These are phyloP conservation scores for Urocyon cinereoargenteus DNA, from an alignment of 2,797 vertebrate genomes.

Conservation along the genomic window DNA sequence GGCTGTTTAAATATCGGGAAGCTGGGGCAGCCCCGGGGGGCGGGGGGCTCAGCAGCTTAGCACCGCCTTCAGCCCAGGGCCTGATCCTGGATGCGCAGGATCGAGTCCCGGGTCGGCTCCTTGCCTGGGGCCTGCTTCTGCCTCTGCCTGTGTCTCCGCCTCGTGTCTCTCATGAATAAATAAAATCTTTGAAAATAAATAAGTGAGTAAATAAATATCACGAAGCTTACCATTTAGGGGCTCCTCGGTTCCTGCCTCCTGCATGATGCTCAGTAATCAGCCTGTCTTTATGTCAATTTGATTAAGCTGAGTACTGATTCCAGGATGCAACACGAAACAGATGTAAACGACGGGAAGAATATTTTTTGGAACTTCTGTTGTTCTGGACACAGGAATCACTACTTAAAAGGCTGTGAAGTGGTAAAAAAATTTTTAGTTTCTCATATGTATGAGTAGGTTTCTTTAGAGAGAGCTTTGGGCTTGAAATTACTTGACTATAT, in stretches of 20 bases:
- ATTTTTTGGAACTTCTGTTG: not conserved
- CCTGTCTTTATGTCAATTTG: not conserved
- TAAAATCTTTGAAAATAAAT: no score
- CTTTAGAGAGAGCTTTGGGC: conserved; percentile 1
- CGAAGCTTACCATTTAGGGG: not conserved
- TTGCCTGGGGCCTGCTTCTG: no score
- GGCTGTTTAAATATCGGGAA: not conserved
- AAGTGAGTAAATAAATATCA: not conserved
- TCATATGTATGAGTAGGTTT: not conserved
- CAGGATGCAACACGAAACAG: not conserved
- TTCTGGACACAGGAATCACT: not conserved
- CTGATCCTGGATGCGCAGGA: no score
- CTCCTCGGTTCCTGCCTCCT: not conserved
- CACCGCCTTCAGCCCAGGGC: no score
- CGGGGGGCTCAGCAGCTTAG: no score
- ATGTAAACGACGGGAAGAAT: not conserved
- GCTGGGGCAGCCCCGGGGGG: not conserved
- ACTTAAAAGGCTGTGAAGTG: not conserved
- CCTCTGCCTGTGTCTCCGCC: no score
- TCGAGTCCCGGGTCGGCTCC: no score
- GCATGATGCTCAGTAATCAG: not conserved
- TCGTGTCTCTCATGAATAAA: no score
- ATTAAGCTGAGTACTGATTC: not conserved
- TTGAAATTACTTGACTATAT: not conserved
- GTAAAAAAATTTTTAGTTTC: not conserved